Evolutionary conservation across 2,797 vertebrate genomes (phyloP).

Genomic region (Phyllotis vaccarum): DNA sequence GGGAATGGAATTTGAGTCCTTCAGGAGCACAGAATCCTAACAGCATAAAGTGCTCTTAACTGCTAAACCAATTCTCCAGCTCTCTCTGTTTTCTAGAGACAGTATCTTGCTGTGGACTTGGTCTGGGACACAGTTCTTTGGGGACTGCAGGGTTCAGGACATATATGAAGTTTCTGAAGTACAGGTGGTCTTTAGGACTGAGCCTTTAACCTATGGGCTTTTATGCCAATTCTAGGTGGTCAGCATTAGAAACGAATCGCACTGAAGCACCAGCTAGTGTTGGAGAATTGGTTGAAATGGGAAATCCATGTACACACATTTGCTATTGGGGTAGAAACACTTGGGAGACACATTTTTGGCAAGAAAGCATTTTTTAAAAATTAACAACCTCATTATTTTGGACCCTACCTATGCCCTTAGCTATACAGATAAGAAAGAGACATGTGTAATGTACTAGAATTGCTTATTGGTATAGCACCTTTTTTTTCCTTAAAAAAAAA

Average conservation of each 20-base stretch:
- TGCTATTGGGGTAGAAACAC: not conserved
- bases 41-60: too few species aligned
- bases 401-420: not conserved
- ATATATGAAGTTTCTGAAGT: not conserved
- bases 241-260: not conserved
- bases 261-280: not conserved
- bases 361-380: not conserved
- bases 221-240: not conserved
- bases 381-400: not conserved
- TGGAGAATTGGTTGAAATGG: slow-evolving; percentile 15
- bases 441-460: not conserved
- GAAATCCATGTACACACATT: not conserved
- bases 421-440: not conserved
- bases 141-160: not conserved
- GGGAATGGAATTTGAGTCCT: not conserved
- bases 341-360: not conserved
- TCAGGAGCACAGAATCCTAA: not conserved
- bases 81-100: not conserved
- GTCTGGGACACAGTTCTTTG: not conserved
- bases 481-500: slow-evolving; percentile 9
- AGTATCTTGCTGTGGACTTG: not conserved
- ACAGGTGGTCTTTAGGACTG: not conserved
- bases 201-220: not conserved
- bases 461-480: not conserved
- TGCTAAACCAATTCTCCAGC: not conserved